A percentile compares a stretch with the other conserved stretches of the same genome.
phyloP scores from a whole-genome alignment of 2,797 vertebrate species.

The Halcyon leucocephala region DNA sequence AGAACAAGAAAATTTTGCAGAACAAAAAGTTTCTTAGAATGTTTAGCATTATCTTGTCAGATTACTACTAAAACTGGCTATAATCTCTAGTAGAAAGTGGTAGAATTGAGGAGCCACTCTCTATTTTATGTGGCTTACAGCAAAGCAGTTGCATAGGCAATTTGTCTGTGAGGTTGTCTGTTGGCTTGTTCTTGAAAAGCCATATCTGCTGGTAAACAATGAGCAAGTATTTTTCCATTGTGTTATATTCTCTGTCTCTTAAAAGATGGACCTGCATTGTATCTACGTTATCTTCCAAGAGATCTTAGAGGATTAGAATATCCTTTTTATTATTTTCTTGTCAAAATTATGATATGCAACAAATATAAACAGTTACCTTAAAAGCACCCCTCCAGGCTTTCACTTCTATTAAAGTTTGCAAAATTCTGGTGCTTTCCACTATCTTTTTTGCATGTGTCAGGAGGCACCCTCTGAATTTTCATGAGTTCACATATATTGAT shows the following conservation, averaged over 20 bases:
- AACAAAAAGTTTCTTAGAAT: background rate
- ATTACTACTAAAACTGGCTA: background rate
- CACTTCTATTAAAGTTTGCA: background rate
- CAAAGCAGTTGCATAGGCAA: background rate
- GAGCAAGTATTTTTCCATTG: background rate
- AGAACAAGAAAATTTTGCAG: background rate
- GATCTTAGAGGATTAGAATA: background rate
- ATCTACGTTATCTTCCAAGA: background rate
- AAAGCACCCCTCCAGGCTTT: background rate
- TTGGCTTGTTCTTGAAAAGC: background rate
- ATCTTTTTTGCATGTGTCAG: background rate
- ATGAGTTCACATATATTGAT: background rate
- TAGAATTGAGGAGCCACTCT: background rate
- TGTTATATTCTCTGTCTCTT: background rate
- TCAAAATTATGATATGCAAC: background rate
- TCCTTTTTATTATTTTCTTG: background rate
- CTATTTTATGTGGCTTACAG: background rate
- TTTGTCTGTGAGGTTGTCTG: background rate
- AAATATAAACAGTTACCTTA: background rate
- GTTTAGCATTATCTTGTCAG: background rate
- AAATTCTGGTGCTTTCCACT: background rate
- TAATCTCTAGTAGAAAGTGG: background rate
- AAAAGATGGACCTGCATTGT: background rate
- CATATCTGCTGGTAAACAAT: background rate
- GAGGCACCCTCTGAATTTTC: background rate